Evolutionary conservation across 2,888 invertebrate genomes (phyloP).

Genomic region (Ferdinandea cuprea): DNA sequence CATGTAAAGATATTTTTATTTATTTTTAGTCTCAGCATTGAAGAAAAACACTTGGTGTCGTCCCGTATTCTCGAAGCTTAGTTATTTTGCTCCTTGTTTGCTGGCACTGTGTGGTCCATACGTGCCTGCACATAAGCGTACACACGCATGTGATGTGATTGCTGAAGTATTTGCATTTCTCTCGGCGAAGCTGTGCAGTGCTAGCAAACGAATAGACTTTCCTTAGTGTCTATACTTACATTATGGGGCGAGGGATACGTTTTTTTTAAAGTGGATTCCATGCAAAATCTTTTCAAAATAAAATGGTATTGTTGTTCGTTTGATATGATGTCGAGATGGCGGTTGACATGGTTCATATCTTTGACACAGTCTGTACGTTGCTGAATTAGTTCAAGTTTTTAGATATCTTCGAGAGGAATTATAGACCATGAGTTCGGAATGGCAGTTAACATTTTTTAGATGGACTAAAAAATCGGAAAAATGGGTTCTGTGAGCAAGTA

Average conservation of each 20-base stretch:
- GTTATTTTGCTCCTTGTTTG: conserved; percentile 18
- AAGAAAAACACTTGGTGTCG: conserved; percentile 59
- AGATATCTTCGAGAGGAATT: too few relatives aligned
- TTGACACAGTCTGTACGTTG: background rate
- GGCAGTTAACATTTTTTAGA: too few relatives aligned
- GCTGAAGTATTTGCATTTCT: conserved; percentile 52
- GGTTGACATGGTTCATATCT: background rate
- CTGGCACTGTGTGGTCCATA: conserved; percentile 15
- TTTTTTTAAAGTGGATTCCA: background rate
- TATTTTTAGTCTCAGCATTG: conserved; percentile 54
- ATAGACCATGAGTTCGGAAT: too few relatives aligned
- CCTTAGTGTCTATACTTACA: background rate
- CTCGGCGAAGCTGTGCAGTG: conserved; percentile 20
- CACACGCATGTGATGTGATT: background rate
- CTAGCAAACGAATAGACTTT: conserved; percentile 28
- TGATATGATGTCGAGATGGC: background rate
- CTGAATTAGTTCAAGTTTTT: background rate
- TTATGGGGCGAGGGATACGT: background rate
- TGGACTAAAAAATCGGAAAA: too few relatives aligned
- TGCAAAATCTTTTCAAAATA: background rate
- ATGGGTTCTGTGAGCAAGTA: too few relatives aligned
- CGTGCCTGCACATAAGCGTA: conserved; percentile 9
- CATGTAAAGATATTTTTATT: conserved; percentile 56
- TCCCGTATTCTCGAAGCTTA: conserved; percentile 21
- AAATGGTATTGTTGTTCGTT: background rate